Conservation (phyloP, 2,888 invertebrate species). For the Nomada fucata region DNA sequence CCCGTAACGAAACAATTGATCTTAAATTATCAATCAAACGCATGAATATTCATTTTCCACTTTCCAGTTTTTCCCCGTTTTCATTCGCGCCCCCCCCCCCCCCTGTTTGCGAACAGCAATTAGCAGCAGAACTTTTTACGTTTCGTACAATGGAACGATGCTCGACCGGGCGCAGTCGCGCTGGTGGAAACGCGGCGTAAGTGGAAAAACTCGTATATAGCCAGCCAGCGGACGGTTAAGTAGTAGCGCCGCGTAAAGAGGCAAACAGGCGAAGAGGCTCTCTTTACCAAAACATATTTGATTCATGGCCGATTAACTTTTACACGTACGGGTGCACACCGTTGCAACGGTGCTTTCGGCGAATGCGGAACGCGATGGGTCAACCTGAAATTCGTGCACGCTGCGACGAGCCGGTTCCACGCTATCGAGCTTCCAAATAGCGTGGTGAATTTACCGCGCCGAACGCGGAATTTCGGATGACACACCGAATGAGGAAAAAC, state of each 20-base stretch:
- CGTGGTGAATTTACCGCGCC: slow-evolving; percentile 35
- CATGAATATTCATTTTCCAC: too few relatives aligned
- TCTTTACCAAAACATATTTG: slow-evolving; percentile 53
- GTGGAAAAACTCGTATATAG: slow-evolving; percentile 35
- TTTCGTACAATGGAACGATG: background rate
- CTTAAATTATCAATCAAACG: background rate
- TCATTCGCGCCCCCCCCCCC: too few relatives aligned
- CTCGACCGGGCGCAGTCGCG: background rate
- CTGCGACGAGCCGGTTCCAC: background rate
- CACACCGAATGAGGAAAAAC: background rate
- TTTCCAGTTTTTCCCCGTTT: background rate
- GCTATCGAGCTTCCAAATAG: slow-evolving; percentile 18
- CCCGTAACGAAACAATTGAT: too few relatives aligned
- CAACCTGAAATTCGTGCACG: slow-evolving; percentile 7
- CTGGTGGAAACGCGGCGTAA: background rate
- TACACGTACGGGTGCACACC: background rate
- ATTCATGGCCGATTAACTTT: slow-evolving; percentile 59
- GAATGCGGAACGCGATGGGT: slow-evolving; percentile 10
- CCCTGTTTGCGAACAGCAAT: background rate
- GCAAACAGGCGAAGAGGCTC: slow-evolving; percentile 17
- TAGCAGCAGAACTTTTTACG: background rate
- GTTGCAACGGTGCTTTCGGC: background rate
- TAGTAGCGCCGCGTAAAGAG: slow-evolving; percentile 39
- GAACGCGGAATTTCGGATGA: slow-evolving; percentile 33
- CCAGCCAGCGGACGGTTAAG: slow-evolving; percentile 33